Percentiles rank a stretch among this genome's conserved stretches.
Conservation (phyloP, 2,797 vertebrate genomes). For the Danio albolineatus region DNA sequence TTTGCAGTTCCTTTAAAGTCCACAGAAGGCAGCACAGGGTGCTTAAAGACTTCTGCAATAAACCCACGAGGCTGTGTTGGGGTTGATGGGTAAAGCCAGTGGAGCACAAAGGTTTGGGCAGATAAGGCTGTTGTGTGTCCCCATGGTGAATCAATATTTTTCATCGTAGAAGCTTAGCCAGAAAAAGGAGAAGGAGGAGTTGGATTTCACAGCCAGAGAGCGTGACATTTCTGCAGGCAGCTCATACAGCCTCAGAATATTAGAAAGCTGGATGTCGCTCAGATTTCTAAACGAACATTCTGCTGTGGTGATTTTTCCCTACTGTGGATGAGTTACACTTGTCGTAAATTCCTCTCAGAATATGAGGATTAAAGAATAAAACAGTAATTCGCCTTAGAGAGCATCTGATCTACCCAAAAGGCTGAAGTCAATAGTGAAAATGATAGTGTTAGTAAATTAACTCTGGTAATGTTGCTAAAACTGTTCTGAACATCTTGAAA, state of each 20-base stretch:
- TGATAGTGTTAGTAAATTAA: not conserved
- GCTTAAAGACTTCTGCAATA: constrained; percentile 11
- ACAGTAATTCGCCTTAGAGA: not conserved
- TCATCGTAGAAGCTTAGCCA: constrained; percentile 54
- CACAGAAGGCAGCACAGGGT: constrained; percentile 41
- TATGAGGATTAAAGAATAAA: constrained; percentile 18
- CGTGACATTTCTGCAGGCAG: constrained; percentile 51
- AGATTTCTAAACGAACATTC: constrained; percentile 25
- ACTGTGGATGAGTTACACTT: constrained; percentile 13
- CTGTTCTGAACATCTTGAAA: too few relatives aligned
- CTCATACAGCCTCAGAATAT: constrained; percentile 31
- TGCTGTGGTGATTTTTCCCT: constrained; percentile 10
- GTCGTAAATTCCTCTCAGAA: constrained; percentile 4
- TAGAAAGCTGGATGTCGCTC: constrained; percentile 36
- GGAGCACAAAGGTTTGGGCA: constrained; percentile 52
- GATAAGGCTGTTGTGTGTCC: constrained; percentile 58
- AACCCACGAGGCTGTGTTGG: constrained; percentile 30
- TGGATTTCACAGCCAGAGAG: constrained; percentile 62
- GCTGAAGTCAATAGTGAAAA: too few relatives aligned
- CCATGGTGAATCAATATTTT: constrained; percentile 63
- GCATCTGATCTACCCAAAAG: not conserved
- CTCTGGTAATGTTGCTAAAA: too few relatives aligned
- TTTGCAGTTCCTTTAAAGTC: constrained; percentile 31
- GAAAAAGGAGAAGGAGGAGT: constrained; percentile 58
- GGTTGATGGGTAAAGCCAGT: constrained; percentile 48